Conservation (phyloP, 1,140 invertebrate genomes). For the Cephus cinctus region DNA sequence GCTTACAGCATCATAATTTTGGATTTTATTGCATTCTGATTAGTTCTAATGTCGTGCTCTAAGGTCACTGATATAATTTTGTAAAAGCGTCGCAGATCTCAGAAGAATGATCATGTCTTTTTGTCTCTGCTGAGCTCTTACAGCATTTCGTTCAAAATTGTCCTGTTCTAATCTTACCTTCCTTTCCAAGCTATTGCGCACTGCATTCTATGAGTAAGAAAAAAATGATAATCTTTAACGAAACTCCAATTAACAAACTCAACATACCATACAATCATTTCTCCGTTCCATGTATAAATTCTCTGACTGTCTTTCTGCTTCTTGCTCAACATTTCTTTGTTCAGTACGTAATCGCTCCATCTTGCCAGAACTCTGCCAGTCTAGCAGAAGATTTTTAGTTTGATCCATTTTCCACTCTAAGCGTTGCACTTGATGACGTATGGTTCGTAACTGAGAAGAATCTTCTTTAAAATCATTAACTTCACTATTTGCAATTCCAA, state of each 20-base stretch:
- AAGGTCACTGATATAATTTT: slow-evolving; percentile 10
- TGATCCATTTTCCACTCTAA: not conserved
- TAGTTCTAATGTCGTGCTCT: no score
- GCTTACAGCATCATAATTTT: no score
- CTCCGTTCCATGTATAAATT: not conserved
- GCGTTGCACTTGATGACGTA: slow-evolving; percentile 7
- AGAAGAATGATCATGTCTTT: not conserved
- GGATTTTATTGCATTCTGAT: no score
- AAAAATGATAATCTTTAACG: not conserved
- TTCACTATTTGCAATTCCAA: no score
- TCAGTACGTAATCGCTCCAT: not conserved
- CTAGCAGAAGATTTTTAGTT: not conserved
- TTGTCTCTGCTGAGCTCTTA: not conserved
- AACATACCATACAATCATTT: slow-evolving; percentile 2
- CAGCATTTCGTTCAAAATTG: not conserved
- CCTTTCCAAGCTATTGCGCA: slow-evolving; percentile 2
- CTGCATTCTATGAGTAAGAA: slow-evolving; percentile 2
- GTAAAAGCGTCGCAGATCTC: slow-evolving; percentile 4
- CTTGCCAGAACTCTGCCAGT: slow-evolving; percentile 2
- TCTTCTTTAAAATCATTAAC: no score
- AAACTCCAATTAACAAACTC: not conserved
- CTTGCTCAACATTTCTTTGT: slow-evolving; percentile 1
- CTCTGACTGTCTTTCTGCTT: not conserved
- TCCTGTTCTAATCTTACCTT: not conserved
- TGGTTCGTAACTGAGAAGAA: slow-evolving; percentile 21